phyloP scores from a whole-genome alignment of 2,888 invertebrate species.

The Volucella inanis region DNA sequence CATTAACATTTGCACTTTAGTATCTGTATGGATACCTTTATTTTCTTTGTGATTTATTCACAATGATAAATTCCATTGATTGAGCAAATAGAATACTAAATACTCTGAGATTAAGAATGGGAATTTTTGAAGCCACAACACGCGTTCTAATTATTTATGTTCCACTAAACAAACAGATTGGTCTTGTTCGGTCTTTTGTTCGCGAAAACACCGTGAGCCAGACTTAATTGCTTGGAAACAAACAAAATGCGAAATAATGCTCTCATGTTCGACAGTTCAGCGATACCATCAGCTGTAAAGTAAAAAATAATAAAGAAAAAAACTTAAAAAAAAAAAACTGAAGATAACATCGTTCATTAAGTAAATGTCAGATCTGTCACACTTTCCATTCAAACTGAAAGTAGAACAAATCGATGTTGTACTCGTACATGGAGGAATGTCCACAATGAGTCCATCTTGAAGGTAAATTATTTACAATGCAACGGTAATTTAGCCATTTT shows the following conservation, averaged over 20 bases:
- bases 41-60: too few relatives aligned
- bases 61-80: too few relatives aligned
- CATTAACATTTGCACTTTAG: too few relatives aligned
- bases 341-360: background rate
- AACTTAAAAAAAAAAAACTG: background rate
- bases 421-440: background rate
- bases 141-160: too few relatives aligned
- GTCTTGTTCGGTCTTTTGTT: conserved; percentile 29
- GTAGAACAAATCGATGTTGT: conserved; percentile 22
- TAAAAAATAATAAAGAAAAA: background rate
- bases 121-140: too few relatives aligned
- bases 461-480: conserved; percentile 25
- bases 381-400: conserved; percentile 23
- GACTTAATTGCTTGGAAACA: background rate
- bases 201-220: conserved; percentile 4
- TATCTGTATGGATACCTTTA: too few relatives aligned
- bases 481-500: conserved; percentile 45
- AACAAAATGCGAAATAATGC: conserved; percentile 21
- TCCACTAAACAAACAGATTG: conserved; percentile 1
- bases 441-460: conserved; percentile 5
- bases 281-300: conserved; percentile 28
- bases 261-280: background rate
- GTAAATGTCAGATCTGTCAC: conserved; percentile 3
- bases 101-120: too few relatives aligned
- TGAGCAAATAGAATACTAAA: too few relatives aligned